Evolutionary conservation across 2,113 vertebrate genomes (phyloP), one percentile per base, ranked within the genome.

Genomic region (Heterocephalus glaber): DNA sequence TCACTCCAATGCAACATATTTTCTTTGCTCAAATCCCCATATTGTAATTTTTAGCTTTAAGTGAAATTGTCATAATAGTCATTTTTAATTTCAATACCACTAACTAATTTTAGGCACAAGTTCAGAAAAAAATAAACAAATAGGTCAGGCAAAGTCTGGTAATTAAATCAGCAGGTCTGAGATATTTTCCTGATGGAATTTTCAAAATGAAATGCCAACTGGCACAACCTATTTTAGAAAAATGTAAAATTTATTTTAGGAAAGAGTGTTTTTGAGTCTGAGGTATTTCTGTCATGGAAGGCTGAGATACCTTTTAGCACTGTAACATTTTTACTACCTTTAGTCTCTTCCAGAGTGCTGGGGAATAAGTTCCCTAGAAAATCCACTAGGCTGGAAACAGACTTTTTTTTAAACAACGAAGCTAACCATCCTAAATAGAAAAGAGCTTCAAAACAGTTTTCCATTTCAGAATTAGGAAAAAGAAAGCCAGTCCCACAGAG

Each of bases 51-150:
- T 86, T 92, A 86, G 95, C 93, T 95, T 88, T 90, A 88, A 65
- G 28, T 52, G 38, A 95, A 92, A 82, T 44, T 66, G 14, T 87
- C n/a, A 68, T 6, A 49, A 22, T 70, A 26, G 65, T 74, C 26
- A 44, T 52, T 63, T 97, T 49, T 41, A 65, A 66, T 86, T 97
- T 91, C 26, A 90, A 58, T 85, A 52, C 52, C 49, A 83, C 14
- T 77, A 80, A 91, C 93, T 86, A 61, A 68, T 83, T 81, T 90
- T 92, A 93, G 82, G 35, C 65, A 86, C 11, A 33, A 38, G 89
- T 92, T 79, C 87, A 89, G 52, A 52, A 92, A 92, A 87, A 95
- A 97, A 76, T 90, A 89, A 96, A 86, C 12, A 83, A 95, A 70
- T 72, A 86, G 70, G 30, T 81, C 72, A 79, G 30, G 17, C 20